These are phyloP conservation scores for Spilosoma lubricipeda DNA, from an alignment of 2,888 invertebrate genomes.

Conservation along the genomic window DNA sequence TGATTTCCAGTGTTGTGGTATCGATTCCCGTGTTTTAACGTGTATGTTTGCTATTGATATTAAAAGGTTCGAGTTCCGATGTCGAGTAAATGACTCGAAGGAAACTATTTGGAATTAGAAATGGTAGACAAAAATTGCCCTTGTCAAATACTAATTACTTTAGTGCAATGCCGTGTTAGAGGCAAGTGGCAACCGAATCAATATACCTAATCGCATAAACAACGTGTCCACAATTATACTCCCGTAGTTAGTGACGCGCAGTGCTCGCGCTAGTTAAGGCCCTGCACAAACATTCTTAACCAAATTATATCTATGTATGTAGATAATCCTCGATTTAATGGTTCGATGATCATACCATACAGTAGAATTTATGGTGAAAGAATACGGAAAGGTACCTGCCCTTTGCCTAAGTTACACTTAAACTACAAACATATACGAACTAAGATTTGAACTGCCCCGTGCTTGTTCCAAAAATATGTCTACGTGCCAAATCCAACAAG, in stretches of 20 bases:
- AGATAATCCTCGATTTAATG: not conserved
- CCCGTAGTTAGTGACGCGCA: not conserved
- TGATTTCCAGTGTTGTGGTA: too few species aligned
- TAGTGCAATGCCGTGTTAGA: not conserved
- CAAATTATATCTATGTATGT: not conserved
- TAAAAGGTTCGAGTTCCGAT: too few species aligned
- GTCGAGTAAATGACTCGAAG: not conserved
- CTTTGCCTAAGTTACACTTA: not conserved
- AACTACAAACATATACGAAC: not conserved
- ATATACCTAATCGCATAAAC: slow-evolving; percentile 2
- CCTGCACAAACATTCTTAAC: not conserved
- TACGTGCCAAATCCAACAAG: too few species aligned
- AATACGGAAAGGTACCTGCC: not conserved
- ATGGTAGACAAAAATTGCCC: not conserved
- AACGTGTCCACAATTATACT: not conserved
- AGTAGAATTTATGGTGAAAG: not conserved
- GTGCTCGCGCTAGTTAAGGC: not conserved
- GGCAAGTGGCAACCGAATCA: not conserved
- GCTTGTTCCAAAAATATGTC: too few species aligned
- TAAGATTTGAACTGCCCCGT: too few species aligned
- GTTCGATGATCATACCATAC: not conserved
- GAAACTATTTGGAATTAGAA: not conserved
- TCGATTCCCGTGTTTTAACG: too few species aligned
- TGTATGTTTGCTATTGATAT: too few species aligned
- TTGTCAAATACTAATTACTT: not conserved